Conservation (phyloP, 2,113 vertebrate genomes). For the Otus sunia region DNA sequence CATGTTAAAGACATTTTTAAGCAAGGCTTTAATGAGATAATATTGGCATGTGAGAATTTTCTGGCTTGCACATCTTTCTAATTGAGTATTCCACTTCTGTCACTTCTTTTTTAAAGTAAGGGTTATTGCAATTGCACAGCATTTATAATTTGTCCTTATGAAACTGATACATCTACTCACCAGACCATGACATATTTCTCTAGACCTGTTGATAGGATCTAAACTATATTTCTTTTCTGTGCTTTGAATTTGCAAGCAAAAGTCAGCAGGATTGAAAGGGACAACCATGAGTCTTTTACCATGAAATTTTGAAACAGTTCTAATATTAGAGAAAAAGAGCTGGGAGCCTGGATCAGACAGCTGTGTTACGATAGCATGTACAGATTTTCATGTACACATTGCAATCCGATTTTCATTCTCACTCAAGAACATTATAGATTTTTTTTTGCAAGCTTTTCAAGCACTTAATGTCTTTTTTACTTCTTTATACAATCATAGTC, state of each 20-base stretch:
- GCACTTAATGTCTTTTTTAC: not conserved
- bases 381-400: not conserved
- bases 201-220: not conserved
- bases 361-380: not conserved
- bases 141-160: slow-evolving; percentile 40
- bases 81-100: slow-evolving; percentile 26
- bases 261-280: slow-evolving; percentile 17
- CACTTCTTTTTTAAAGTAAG: slow-evolving; percentile 9
- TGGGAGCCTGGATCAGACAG: not conserved
- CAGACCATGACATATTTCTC: not conserved
- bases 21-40: slow-evolving; percentile 15
- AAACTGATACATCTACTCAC: slow-evolving; percentile 5
- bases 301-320: slow-evolving; percentile 12
- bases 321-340: not conserved
- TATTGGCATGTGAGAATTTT: not conserved
- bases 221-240: not conserved
- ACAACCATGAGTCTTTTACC: not conserved
- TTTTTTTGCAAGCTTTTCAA: slow-evolving; percentile 5
- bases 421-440: not conserved
- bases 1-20: slow-evolving; percentile 39
- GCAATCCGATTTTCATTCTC: not conserved
- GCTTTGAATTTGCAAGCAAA: not conserved
- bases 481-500: not conserved
- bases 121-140: not conserved
- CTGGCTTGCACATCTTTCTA: not conserved